A percentile compares a stretch with the other conserved stretches of the same genome.
These are phyloP conservation scores for Oreochromis spilurus DNA, from an alignment of 2,113 vertebrate species.

Conservation along the genomic window DNA sequence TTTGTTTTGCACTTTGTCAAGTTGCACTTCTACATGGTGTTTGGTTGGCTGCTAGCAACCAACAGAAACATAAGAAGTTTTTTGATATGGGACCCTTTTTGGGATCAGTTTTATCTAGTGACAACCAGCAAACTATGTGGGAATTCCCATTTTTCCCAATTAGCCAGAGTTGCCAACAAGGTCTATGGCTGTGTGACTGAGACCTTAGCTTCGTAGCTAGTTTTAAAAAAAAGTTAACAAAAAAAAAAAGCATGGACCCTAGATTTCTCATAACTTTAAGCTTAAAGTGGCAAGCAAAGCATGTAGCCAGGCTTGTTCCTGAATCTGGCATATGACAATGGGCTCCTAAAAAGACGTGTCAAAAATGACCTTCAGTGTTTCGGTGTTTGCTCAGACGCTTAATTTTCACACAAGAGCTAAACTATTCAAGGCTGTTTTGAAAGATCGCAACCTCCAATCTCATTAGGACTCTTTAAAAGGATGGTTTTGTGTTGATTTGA, in stretches of 20 bases:
- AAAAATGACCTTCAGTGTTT: neutral
- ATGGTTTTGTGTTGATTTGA: neutral
- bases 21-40: neutral
- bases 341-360: neutral
- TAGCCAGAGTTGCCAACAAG: neutral
- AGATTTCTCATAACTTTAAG: neutral
- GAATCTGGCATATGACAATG: neutral
- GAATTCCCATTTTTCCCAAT: neutral
- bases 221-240: neutral
- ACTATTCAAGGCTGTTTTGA: neutral
- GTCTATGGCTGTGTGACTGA: neutral
- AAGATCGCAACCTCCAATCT: neutral
- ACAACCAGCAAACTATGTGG: neutral
- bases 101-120: neutral
- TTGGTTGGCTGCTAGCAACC: neutral
- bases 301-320: neutral
- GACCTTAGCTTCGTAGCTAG: neutral
- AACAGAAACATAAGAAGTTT: neutral
- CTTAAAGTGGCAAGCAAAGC: neutral
- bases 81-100: fast-evolving
- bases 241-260: neutral
- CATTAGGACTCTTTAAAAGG: neutral
- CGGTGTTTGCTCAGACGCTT: neutral
- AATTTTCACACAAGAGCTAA: neutral
- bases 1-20: neutral